A percentile compares a stretch with the other conserved stretches of the same genome.
These are phyloP conservation scores for Bostrychus sinensis DNA, from an alignment of 2,113 vertebrate species.

Conservation along the genomic window DNA sequence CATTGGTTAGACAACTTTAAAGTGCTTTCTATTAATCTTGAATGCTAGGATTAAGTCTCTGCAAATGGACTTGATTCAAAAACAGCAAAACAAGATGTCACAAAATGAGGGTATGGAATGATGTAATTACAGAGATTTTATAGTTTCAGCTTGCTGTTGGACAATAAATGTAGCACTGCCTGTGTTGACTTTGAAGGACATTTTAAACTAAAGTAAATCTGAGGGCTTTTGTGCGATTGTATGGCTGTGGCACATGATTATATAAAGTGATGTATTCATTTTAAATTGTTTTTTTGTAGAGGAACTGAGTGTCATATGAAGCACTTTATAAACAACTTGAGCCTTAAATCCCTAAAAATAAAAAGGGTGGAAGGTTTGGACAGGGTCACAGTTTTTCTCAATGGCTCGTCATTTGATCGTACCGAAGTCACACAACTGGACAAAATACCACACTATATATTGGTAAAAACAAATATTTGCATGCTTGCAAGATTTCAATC, in stretches of 20 bases:
- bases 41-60: constrained; percentile 40
- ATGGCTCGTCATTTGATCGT: background rate
- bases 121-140: constrained; percentile 35
- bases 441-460: background rate
- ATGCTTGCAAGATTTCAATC: background rate
- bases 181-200: constrained; percentile 30
- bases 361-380: constrained; percentile 12
- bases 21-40: constrained; percentile 44
- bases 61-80: constrained; percentile 43
- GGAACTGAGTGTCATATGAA: constrained; percentile 61
- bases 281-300: constrained; percentile 27
- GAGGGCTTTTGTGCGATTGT: constrained; percentile 49
- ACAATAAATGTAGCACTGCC: constrained; percentile 45
- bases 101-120: constrained; percentile 43
- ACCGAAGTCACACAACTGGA: background rate
- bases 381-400: constrained; percentile 12
- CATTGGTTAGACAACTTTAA: constrained; percentile 51
- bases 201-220: constrained; percentile 29
- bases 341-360: constrained; percentile 69
- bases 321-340: constrained; percentile 77
- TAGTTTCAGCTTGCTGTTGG: constrained; percentile 37
- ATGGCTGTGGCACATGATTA: constrained; percentile 51
- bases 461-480: background rate
- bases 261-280: constrained; percentile 25
- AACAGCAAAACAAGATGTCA: constrained; percentile 48